Conservation (phyloP, 2,797 vertebrate species). For the Pagetopsis macropterus region DNA sequence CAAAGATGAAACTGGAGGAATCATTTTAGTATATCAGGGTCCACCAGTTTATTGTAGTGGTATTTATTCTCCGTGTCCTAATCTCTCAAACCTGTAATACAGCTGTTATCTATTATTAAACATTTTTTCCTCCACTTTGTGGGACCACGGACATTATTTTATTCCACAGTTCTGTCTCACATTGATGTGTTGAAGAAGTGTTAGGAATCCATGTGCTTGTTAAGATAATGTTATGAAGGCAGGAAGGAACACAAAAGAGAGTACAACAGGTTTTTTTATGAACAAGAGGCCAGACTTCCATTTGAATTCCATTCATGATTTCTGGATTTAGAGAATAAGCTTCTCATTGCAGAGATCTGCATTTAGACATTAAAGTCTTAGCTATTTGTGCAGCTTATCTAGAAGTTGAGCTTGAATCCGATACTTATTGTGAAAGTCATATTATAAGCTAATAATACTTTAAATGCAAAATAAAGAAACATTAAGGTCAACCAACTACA, state of each 20-base stretch:
- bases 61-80: constrained; percentile 23
- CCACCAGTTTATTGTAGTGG: constrained; percentile 27
- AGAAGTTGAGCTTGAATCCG: constrained; percentile 43
- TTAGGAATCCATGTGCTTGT: constrained; percentile 7
- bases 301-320: constrained; percentile 54
- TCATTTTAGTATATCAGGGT: constrained; percentile 44
- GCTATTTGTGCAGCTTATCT: no score
- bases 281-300: constrained; percentile 21
- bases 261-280: constrained; percentile 5
- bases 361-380: constrained; percentile 40
- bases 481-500: not conserved
- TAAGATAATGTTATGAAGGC: constrained; percentile 14
- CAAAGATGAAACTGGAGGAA: constrained; percentile 58
- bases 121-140: constrained; percentile 2
- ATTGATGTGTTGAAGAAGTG: not conserved
- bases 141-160: not conserved
- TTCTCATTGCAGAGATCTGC: constrained; percentile 47
- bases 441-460: not conserved
- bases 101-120: not conserved
- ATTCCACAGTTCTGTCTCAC: constrained; percentile 18
- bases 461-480: not conserved
- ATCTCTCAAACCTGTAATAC: constrained; percentile 25
- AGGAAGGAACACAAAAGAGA: constrained; percentile 10
- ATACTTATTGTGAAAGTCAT: constrained; percentile 5
- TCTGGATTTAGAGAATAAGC: constrained; percentile 55